These are phyloP conservation scores for Drosophila mauritiana DNA, from an alignment of 1,140 invertebrate genomes.

Conservation along the genomic window DNA sequence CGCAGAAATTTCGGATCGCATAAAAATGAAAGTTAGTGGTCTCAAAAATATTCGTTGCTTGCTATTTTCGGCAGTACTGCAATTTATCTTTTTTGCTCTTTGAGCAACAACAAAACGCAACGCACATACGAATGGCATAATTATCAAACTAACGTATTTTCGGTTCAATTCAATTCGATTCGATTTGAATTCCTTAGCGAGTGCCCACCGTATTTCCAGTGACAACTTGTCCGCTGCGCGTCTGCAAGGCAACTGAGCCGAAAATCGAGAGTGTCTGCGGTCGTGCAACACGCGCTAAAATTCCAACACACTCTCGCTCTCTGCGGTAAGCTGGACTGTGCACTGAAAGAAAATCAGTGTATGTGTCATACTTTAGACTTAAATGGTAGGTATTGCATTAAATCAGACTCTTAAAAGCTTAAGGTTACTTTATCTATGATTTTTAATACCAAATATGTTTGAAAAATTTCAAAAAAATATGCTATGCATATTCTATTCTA, in stretches of 20 bases:
- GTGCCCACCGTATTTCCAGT: constrained; percentile 15
- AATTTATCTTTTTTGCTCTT: constrained; percentile 20
- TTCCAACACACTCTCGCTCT: constrained; percentile 8
- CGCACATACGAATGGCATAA: constrained; percentile 69
- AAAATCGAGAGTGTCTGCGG: constrained; percentile 63
- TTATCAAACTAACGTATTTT: constrained; percentile 62
- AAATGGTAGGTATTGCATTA: too few relatives aligned
- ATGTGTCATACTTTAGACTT: too few relatives aligned
- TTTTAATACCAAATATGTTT: not conserved
- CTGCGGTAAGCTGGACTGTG: not conserved
- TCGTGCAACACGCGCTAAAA: constrained; percentile 65
- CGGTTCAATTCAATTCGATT: constrained; percentile 30
- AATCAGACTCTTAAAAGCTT: not conserved
- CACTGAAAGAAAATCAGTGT: constrained; percentile 1
- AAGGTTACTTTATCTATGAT: too few relatives aligned
- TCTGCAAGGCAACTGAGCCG: constrained; percentile 55
- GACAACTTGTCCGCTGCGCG: constrained; percentile 62
- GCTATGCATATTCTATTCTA: too few relatives aligned
- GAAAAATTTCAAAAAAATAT: too few relatives aligned
- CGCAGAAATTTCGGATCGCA: constrained; percentile 41
- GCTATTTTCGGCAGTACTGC: constrained; percentile 49
- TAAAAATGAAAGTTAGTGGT: constrained; percentile 68
- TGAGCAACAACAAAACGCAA: constrained; percentile 19
- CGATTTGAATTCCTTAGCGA: constrained; percentile 9
- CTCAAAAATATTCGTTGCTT: constrained; percentile 14